Base-by-base conservation (phyloP, 2,113 vertebrate genomes). In the Chauna torquata region DNA sequence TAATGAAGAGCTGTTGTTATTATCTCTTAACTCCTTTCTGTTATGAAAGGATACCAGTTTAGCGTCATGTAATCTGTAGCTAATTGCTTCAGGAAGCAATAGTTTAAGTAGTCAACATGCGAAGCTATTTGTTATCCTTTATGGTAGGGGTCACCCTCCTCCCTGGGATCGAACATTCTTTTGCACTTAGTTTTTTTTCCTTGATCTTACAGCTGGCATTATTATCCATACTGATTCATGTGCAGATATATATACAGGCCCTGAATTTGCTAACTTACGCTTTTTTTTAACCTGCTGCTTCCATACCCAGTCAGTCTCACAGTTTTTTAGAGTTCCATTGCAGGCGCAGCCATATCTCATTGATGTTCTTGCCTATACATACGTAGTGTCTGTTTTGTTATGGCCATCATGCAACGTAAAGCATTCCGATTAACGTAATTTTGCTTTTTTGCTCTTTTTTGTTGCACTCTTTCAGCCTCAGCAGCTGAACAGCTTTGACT, bases 361-460 rank as follows among this genome's bases (percentile, higher is more conserved):
- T 18, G 83, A 11, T 34, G 10, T 10, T 28, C n/a, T 13, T 6
- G 15, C 38, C 75, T 38, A 0, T 34, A 40, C 10, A 2, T 11
- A 3, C 8, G 1, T 1, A 8, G 25, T 6, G 54, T 12, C n/a
- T n/a, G 34, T 13, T 68, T 12, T 47, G 30, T 27, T 38, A 9
- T 0, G 2, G 52, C 34, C 44, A 1, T 38, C 2, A 4, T 27
- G 36, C 81, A 7, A 2, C 4, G 19, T 6, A 20, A 32, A 47
- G 30, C 24, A 5, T 52, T 34, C 45, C 32, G 7, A 2, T 12
- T 36, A 22, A 28, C 4, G 27, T 14, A 7, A 2, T 7, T 64
- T 13, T 30, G 70, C 49, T 61, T 47, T 75, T 47, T 45, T 65
- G 50, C 6, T 19, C 34, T 30, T 28, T 38, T 71, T 20, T 16